Base-by-base conservation (phyloP, 2,888 invertebrate species). In the Anodontia alba region DNA sequence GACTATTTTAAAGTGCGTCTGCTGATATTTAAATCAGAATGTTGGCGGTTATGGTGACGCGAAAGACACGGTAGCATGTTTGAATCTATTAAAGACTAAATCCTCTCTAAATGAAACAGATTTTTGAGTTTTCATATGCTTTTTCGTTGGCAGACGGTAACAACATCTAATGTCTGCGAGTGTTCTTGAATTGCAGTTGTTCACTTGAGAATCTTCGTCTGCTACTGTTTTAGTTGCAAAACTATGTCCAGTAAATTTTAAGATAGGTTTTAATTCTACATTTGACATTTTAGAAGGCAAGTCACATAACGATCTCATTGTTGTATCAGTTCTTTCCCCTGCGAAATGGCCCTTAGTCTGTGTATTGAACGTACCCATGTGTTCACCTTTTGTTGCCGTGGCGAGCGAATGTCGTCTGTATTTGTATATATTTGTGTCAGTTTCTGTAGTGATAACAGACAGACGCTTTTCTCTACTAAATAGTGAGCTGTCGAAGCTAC, bases 101-200 rank as follows among this genome's bases (percentile, higher is more conserved):
- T 62, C 62, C 33, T 62, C 62, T 33, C 33, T 31, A 33, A 62
- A 62, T 17, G 62, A 62, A 17, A 62, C 62, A 33, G 62, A 10
- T 62, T 62, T 62, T 62, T 33, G 31, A n/a, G 12, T 12, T 62
- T 31, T 33, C 17, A 1, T 8, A 3, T 3, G 62, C 7, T 1
- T 33, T 15, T 62, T 62, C 62, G 5, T 17, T 62, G 62, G 62
- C 33, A 62, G 20, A 33, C 62, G 62, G 33, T 62, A 62, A 15
- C 33, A 33, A 33, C 17, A 51, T n/a, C 51, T 51, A n/a, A n/a
- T 15, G 12, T 26, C 54, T 54, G 8, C 29, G 26, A 54, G 12
- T 3, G 15, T 46, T 46, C 10, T 26, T 54, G 54, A 26, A 5
- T 54, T 54, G 8, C 54, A 23, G 15, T 23, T n/a, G n/a, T 5